Conservation (phyloP, 2,797 vertebrate species). For the Catamblyrhynchus diadema region DNA sequence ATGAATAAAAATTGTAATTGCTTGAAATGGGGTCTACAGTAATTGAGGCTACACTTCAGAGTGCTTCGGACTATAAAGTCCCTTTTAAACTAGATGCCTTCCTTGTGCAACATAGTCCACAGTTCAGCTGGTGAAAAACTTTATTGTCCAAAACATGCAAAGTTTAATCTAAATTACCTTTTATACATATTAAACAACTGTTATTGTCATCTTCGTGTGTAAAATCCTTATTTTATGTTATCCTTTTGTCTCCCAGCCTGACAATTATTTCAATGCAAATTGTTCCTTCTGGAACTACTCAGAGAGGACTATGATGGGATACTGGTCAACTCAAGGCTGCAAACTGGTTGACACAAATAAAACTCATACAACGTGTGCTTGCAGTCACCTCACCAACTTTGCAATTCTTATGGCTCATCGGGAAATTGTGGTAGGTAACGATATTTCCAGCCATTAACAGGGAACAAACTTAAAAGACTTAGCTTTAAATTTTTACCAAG, state of each 20-base stretch:
- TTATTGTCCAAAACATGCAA: constrained; percentile 71
- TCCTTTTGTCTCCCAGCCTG: constrained; percentile 83
- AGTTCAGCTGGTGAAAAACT: constrained; percentile 72
- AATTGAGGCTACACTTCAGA: constrained; percentile 63
- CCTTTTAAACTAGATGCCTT: constrained; percentile 65
- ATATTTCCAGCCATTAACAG: constrained; percentile 24
- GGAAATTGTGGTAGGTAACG: constrained; percentile 86
- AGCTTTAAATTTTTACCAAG: background rate
- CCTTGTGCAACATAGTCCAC: constrained; percentile 51
- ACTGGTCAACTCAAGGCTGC: constrained; percentile 99
- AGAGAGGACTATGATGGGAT: constrained; percentile 98
- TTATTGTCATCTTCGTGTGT: constrained; percentile 57
- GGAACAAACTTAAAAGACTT: constrained; percentile 22
- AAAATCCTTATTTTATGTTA: constrained; percentile 70
- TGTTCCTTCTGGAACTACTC: constrained; percentile 99
- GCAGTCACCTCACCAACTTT: constrained; percentile 98
- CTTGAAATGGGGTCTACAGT: constrained; percentile 59
- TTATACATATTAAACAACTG: constrained; percentile 65
- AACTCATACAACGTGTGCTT: constrained; percentile 95
- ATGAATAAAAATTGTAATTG: constrained; percentile 66
- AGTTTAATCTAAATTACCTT: constrained; percentile 74
- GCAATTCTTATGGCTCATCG: constrained; percentile 97
- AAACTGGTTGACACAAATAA: constrained; percentile 94
- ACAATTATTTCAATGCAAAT: constrained; percentile 99
- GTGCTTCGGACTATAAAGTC: constrained; percentile 65